phyloP scores from a whole-genome alignment of 2,797 vertebrate species.

The Poecilia gillii region DNA sequence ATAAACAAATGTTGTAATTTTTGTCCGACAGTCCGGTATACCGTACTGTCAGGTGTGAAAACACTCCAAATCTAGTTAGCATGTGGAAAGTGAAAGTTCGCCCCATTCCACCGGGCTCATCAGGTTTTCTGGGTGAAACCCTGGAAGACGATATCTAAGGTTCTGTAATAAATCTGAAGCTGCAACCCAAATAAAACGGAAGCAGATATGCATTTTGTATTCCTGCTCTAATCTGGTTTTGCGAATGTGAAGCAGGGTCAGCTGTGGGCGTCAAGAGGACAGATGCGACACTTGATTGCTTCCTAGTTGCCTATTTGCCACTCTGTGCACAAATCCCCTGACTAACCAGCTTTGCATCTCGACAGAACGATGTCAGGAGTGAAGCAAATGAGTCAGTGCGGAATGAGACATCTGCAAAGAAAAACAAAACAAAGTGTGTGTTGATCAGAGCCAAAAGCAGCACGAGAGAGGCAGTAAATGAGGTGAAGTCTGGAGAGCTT shows the following conservation, averaged over 20 bases:
- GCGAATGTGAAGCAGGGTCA: conserved; percentile 39
- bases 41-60: too few species aligned
- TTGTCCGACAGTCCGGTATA: too few species aligned
- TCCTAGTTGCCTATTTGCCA: conserved; percentile 13
- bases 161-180: not conserved
- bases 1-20: too few species aligned
- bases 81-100: too few species aligned
- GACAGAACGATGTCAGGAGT: not conserved
- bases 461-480: conserved; percentile 28
- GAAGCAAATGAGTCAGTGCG: not conserved
- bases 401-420: conserved; percentile 24
- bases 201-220: not conserved
- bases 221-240: conserved; percentile 15
- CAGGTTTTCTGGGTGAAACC: too few species aligned
- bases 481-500: conserved; percentile 51
- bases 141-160: not conserved
- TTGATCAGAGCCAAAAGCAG: conserved; percentile 5
- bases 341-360: conserved; percentile 35
- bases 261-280: conserved; percentile 34
- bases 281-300: conserved; percentile 53
- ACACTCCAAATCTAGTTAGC: too few species aligned
- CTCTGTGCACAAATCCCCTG: conserved; percentile 32
- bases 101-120: too few species aligned
- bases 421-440: conserved; percentile 28
- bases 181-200: too few species aligned